A percentile compares a stretch with the other conserved stretches of the same genome.
phyloP scores from a whole-genome alignment of 53 echinoderm and acorn worm species.

The Echinarachnius parma region DNA sequence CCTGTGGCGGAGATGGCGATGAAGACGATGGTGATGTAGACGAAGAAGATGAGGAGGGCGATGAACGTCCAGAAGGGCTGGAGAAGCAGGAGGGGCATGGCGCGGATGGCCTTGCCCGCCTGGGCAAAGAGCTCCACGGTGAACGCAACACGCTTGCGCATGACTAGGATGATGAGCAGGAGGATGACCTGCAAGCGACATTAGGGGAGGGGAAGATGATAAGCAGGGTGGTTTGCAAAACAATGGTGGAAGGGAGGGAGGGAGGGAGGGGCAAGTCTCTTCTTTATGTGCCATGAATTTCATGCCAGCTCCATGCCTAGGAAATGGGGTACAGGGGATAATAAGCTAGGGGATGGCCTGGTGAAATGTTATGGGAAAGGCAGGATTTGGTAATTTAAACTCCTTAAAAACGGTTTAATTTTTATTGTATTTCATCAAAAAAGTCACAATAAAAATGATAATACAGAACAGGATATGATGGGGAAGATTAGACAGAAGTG shows the following conservation, averaged over 20 bases:
- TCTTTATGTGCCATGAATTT: too few relatives aligned
- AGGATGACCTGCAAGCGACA: constrained; percentile 59
- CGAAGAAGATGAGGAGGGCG: constrained; percentile 68
- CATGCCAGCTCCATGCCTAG: too few relatives aligned
- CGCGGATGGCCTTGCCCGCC: constrained; percentile 88
- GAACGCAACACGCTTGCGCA: constrained; percentile 91
- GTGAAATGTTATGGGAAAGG: too few relatives aligned
- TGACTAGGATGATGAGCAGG: constrained; percentile 81
- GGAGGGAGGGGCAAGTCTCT: too few relatives aligned
- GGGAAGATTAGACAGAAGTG: too few relatives aligned
- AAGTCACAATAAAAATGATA: too few relatives aligned
- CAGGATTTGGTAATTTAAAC: too few relatives aligned
- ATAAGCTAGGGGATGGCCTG: too few relatives aligned
- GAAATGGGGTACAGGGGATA: too few relatives aligned
- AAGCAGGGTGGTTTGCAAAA: background rate
- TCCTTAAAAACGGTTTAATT: too few relatives aligned
- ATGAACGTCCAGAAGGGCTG: constrained; percentile 97
- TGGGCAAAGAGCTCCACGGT: constrained; percentile 83
- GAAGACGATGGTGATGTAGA: constrained; percentile 82
- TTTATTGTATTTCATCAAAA: too few relatives aligned
- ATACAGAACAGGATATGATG: too few relatives aligned
- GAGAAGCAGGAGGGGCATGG: constrained; percentile 89
- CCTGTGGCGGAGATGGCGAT: constrained; percentile 90
- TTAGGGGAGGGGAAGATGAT: background rate
- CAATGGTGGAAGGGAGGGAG: background rate